These are phyloP conservation scores for Cephus pygmeus DNA, from an alignment of 2,888 invertebrate species.

Conservation along the genomic window DNA sequence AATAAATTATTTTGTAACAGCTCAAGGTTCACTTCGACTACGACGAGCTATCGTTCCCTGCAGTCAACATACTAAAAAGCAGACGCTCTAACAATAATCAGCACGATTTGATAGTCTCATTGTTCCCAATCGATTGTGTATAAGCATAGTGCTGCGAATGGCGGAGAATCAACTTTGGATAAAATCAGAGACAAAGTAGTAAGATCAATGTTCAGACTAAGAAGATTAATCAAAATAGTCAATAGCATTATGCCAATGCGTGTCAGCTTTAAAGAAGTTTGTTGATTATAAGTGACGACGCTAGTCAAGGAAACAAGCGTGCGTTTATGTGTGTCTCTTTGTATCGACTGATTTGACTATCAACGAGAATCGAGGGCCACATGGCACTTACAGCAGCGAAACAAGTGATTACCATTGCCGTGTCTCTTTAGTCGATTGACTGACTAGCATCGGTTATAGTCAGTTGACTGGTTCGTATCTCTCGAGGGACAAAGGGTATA, in stretches of 20 bases:
- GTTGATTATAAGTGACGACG: not conserved
- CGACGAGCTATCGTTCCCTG: not conserved
- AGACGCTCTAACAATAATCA: not conserved
- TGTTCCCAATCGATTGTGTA: not conserved
- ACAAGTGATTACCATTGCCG: not conserved
- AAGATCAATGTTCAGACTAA: not conserved
- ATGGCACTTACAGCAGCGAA: not conserved
- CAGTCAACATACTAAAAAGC: not conserved
- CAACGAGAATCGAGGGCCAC: not conserved
- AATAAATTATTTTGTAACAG: not conserved
- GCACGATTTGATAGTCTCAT: not conserved
- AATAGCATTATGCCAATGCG: not conserved
- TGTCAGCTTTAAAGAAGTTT: not conserved
- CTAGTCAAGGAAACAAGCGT: not conserved
- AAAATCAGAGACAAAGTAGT: not conserved
- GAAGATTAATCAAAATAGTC: not conserved
- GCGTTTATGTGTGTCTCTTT: not conserved
- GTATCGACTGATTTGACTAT: not conserved
- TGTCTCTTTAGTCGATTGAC: not conserved
- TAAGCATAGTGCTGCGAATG: not conserved
- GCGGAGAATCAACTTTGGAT: not conserved
- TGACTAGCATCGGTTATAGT: not conserved
- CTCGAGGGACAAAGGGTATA: not conserved
- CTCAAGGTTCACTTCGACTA: not conserved
- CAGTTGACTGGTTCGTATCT: not conserved